These are phyloP conservation scores for Clusia tigrina DNA, from an alignment of 2,888 invertebrate genomes.

Conservation along the genomic window DNA sequence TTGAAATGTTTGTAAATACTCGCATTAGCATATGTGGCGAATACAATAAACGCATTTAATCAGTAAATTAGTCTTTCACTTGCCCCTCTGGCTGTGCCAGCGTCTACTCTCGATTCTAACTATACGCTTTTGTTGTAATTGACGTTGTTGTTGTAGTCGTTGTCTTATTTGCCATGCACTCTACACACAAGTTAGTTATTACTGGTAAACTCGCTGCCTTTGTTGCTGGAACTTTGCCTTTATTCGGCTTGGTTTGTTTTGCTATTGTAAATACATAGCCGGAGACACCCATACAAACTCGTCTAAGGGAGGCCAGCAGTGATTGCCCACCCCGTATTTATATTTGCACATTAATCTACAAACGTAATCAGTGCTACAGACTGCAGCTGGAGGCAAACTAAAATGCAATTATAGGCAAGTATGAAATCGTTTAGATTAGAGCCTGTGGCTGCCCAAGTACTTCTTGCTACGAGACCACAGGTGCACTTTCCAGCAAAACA, in stretches of 20 bases:
- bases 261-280: background rate
- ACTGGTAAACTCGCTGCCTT: background rate
- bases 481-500: too few species aligned
- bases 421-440: too few species aligned
- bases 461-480: too few species aligned
- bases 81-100: too few species aligned
- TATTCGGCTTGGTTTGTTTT: slow-evolving; percentile 1
- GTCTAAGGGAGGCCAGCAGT: slow-evolving; percentile 24
- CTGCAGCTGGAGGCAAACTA: slow-evolving; percentile 12
- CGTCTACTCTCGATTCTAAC: too few species aligned
- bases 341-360: slow-evolving; percentile 21
- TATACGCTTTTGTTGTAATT: background rate
- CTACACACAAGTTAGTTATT: background rate
- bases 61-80: background rate
- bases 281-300: too few species aligned
- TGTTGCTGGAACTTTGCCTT: background rate
- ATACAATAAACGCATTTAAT: background rate
- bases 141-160: background rate
- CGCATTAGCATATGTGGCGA: background rate
- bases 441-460: too few species aligned
- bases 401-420: background rate
- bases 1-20: too few species aligned
- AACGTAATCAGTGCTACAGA: slow-evolving; percentile 10
- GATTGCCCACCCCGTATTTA: slow-evolving; percentile 13
- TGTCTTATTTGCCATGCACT: slow-evolving; percentile 13